Percentiles rank a stretch among this genome's conserved stretches.
Evolutionary conservation across 2,888 invertebrate genomes (phyloP).

Genomic region (Dascillus cervinus): DNA sequence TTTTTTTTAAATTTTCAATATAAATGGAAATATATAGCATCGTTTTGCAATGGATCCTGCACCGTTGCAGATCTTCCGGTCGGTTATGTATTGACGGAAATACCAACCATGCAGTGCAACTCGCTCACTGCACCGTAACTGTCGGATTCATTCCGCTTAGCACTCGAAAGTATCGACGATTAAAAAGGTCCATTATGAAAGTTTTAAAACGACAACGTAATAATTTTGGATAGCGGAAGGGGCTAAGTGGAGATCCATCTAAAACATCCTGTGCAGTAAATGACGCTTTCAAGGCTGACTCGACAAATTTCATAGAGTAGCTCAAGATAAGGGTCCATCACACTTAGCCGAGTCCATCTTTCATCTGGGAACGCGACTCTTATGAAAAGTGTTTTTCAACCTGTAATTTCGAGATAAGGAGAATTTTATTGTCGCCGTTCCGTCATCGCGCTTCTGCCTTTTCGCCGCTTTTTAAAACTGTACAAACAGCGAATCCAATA

Average conservation of each 20-base stretch:
- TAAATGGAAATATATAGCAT: too few relatives aligned
- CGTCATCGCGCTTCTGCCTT: too few relatives aligned
- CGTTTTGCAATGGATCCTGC: too few relatives aligned
- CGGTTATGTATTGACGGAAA: slow-evolving; percentile 16
- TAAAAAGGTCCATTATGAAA: too few relatives aligned
- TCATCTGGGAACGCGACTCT: slow-evolving; percentile 14
- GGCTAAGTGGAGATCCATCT: slow-evolving; percentile 14
- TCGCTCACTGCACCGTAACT: slow-evolving; percentile 14
- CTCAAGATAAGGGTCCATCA: slow-evolving; percentile 26
- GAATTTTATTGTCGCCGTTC: background rate
- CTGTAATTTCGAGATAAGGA: background rate
- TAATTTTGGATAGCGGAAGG: too few relatives aligned
- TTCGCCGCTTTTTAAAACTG: too few relatives aligned
- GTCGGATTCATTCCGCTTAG: slow-evolving; percentile 16
- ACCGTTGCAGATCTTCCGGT: slow-evolving; percentile 16
- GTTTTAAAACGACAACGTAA: too few relatives aligned
- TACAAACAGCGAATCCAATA: too few relatives aligned
- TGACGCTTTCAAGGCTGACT: slow-evolving; percentile 22
- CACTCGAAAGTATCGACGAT: too few relatives aligned
- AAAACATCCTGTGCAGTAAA: too few relatives aligned
- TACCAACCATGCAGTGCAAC: slow-evolving; percentile 13
- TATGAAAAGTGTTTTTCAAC: background rate
- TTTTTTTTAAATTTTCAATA: too few relatives aligned
- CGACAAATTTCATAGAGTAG: slow-evolving; percentile 25
- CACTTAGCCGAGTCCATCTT: slow-evolving; percentile 24